Evolutionary conservation across 2,113 vertebrate genomes (phyloP).

Genomic region (Forbesichthys agassizii): DNA sequence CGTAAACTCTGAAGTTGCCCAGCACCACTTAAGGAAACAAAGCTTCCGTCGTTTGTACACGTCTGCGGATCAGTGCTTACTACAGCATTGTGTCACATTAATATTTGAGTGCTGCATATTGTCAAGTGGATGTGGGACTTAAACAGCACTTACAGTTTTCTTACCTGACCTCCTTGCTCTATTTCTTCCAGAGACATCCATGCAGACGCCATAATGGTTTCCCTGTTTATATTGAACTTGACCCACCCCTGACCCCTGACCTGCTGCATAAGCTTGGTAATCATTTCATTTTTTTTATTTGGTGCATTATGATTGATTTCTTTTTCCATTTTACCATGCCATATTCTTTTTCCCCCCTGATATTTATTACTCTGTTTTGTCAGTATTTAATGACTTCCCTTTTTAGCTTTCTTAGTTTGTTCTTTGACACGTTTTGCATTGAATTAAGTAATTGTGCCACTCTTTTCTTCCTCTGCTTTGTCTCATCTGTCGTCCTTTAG

Average conservation of each 20-base stretch:
- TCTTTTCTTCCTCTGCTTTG: no score
- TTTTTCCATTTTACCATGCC: conserved; percentile 61
- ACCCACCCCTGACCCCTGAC: conserved; percentile 98
- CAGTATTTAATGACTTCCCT: conserved; percentile 5
- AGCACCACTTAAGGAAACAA: conserved; percentile 66
- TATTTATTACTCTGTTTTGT: conserved; percentile 19
- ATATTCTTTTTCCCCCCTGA: conserved; percentile 31
- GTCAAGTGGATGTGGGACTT: conserved; percentile 69
- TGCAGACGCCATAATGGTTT: conserved; percentile 94
- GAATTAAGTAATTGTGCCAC: no score
- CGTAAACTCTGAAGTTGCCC: conserved; percentile 71
- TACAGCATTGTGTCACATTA: conserved; percentile 70
- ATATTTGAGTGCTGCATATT: conserved; percentile 74
- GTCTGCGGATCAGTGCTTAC: conserved; percentile 67
- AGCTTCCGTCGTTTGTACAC: conserved; percentile 42
- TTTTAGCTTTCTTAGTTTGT: conserved; percentile 1
- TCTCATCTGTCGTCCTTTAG: no score
- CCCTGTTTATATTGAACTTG: conserved; percentile 99
- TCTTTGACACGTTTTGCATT: not conserved
- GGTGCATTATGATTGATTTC: conserved; percentile 81
- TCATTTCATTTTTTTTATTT: conserved; percentile 98
- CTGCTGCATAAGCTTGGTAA: conserved; percentile 99
- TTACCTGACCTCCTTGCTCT: conserved; percentile 92
- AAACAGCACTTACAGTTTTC: conserved; percentile 76
- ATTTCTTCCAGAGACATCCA: conserved; percentile 98